Conservation (phyloP, 2,888 invertebrate genomes). For the Villa cingulata region DNA sequence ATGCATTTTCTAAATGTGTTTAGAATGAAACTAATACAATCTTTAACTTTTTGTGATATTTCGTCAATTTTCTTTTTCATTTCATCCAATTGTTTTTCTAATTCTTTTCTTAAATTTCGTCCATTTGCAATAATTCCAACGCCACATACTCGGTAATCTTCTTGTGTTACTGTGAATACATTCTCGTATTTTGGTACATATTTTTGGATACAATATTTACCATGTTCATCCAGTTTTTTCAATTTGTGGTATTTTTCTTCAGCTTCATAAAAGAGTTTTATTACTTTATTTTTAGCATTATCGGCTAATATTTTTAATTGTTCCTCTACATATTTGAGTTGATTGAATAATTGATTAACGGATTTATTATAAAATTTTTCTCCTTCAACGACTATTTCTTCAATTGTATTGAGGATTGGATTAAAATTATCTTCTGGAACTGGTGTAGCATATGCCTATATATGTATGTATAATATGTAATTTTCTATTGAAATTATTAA, state of each 20-base stretch:
- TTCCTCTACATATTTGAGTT: too few relatives aligned
- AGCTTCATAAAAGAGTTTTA: neutral
- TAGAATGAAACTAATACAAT: too few relatives aligned
- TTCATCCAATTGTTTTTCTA: too few relatives aligned
- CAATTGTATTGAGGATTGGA: neutral
- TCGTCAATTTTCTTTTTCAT: too few relatives aligned
- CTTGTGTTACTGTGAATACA: neutral
- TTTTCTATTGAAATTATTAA: too few relatives aligned
- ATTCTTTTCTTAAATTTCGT: too few relatives aligned
- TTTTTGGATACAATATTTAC: neutral
- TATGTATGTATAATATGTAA: too few relatives aligned
- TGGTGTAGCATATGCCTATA: too few relatives aligned
- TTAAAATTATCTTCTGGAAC: neutral
- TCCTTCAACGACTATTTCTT: neutral
- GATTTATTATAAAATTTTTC: neutral
- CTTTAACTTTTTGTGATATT: too few relatives aligned
- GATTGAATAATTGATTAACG: neutral
- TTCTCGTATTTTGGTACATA: neutral
- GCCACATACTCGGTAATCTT: neutral
- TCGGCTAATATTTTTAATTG: too few relatives aligned
- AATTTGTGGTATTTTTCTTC: neutral
- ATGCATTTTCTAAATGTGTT: too few relatives aligned
- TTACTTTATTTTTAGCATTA: neutral
- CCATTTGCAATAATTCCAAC: too few relatives aligned
- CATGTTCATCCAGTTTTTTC: neutral